A percentile compares a stretch with the other conserved stretches of the same genome.
Conservation (phyloP, 2,888 invertebrate species). For the Sussaba pulchella region DNA sequence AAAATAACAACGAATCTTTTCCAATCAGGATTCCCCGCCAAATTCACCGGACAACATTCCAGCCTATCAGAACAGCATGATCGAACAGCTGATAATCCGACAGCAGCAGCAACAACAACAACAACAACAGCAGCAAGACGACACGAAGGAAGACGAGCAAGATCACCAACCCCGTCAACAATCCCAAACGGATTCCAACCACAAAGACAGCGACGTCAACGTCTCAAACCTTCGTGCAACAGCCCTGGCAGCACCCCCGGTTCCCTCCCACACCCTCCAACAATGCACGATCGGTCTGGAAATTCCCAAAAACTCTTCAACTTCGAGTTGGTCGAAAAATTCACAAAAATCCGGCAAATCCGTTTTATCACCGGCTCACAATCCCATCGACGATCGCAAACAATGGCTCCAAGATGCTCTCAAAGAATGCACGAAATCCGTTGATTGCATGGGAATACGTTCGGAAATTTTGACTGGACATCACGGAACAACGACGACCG, state of each 20-base stretch:
- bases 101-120: slow-evolving; percentile 65
- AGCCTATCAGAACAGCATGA: slow-evolving; percentile 85
- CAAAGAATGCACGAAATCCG: slow-evolving; percentile 78
- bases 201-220: slow-evolving; percentile 44
- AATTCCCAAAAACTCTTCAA: slow-evolving; percentile 71
- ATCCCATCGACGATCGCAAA: slow-evolving; percentile 76
- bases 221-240: slow-evolving; percentile 49
- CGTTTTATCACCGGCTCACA: slow-evolving; percentile 70
- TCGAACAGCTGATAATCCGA: slow-evolving; percentile 83
- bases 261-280: slow-evolving; percentile 63
- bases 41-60: slow-evolving; percentile 80
- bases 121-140: no score
- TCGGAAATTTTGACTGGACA: slow-evolving; percentile 74
- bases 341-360: slow-evolving; percentile 74
- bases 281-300: slow-evolving; percentile 13
- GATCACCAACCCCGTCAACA: slow-evolving; percentile 52
- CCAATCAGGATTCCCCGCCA: slow-evolving; percentile 76
- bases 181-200: slow-evolving; percentile 41
- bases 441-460: slow-evolving; percentile 74
- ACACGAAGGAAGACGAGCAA: slow-evolving; percentile 1
- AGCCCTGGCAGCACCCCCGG: slow-evolving; percentile 70
- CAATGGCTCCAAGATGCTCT: slow-evolving; percentile 77
- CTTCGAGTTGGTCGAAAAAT: slow-evolving; percentile 74
- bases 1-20: neutral
- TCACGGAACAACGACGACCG: slow-evolving; percentile 78